Evolutionary conservation across 2,113 vertebrate genomes (phyloP), one percentile per base, ranked within the genome.

Genomic region (Dasyprocta punctata): DNA sequence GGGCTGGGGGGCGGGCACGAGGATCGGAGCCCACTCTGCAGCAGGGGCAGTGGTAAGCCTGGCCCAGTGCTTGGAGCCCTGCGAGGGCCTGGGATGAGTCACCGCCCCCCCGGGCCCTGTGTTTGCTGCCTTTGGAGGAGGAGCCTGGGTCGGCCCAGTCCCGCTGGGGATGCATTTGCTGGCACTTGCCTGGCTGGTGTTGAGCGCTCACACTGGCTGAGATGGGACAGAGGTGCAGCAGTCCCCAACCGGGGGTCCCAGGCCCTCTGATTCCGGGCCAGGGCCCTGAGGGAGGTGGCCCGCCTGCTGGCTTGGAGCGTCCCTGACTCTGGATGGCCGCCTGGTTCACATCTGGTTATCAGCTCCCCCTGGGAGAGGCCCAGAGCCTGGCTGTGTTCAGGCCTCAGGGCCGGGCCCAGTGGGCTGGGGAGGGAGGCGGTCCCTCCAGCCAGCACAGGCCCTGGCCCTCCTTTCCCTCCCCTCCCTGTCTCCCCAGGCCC

Each of bases 261-360:
- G 30, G 12, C 47, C 36, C n/a, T 20, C 16, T 41, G 44, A 24
- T 20, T 28, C n/a, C 12, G 47, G 77, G 2, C 56, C 6, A 0
- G 16, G 65, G 75, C 2, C 28, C 38, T 0, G 7, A 75, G 20
- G 7, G 4, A 3, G 33, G 4, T 60, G 2, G 65, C 47, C 78
- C n/a, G 0, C 3, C 3, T 2, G 89, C 3, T 78, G 75, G 75
- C 24, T 0, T 3, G 8, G 7, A 12, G 7, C 4, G 44, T 49
- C 28, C 73, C 75, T 78, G 75, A 77, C 44, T 33, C 75, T 78
- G 44, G 75, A 78, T 78, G 75, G 44, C 33, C 13, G 17, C 0
- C 49, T 17, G 6, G 41, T 41, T 60, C 83, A 19, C 47, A 36
- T 24, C 24, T 3, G 28, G 7, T 63, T 56, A 22, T 90, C 30